phyloP scores from a whole-genome alignment of 2,888 invertebrate species.

The Pocota personata region DNA sequence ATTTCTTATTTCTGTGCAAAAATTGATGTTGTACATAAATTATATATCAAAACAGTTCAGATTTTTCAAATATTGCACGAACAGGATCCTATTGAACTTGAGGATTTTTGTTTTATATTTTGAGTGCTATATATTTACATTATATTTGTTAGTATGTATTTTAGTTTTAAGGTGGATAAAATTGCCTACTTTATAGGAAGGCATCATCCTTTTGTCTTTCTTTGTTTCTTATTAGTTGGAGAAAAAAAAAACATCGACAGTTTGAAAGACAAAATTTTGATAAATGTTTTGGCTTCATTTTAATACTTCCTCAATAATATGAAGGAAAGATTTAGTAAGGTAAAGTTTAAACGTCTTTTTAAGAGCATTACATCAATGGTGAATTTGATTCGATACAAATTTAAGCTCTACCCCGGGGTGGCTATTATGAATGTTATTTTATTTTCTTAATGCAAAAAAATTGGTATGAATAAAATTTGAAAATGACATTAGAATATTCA shows the following conservation, averaged over 20 bases:
- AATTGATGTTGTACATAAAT: slow-evolving; percentile 62
- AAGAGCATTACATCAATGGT: slow-evolving; percentile 5
- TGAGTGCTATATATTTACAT: slow-evolving; percentile 43
- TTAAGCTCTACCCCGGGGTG: not conserved
- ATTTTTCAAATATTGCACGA: slow-evolving; percentile 68
- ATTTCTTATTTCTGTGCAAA: slow-evolving; percentile 59
- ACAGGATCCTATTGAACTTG: slow-evolving; percentile 44
- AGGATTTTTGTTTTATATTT: slow-evolving; percentile 9
- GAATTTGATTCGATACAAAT: slow-evolving; percentile 2
- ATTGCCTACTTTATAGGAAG: slow-evolving; percentile 51
- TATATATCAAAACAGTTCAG: slow-evolving; percentile 70
- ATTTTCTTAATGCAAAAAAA: too few species aligned
- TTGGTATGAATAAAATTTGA: too few species aligned
- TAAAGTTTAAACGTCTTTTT: not conserved
- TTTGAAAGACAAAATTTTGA: slow-evolving; percentile 55
- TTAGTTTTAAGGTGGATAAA: slow-evolving; percentile 47
- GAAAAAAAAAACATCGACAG: slow-evolving; percentile 9
- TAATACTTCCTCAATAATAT: slow-evolving; percentile 37
- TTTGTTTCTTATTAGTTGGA: not conserved
- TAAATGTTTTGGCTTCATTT: slow-evolving; percentile 44
- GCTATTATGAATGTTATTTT: too few species aligned
- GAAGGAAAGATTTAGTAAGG: slow-evolving; percentile 27
- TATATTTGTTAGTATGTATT: slow-evolving; percentile 36
- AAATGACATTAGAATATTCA: too few species aligned
- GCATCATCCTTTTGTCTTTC: slow-evolving; percentile 49